These are phyloP conservation scores for Tortricodes alternella DNA, from an alignment of 2,888 invertebrate species.

Conservation along the genomic window DNA sequence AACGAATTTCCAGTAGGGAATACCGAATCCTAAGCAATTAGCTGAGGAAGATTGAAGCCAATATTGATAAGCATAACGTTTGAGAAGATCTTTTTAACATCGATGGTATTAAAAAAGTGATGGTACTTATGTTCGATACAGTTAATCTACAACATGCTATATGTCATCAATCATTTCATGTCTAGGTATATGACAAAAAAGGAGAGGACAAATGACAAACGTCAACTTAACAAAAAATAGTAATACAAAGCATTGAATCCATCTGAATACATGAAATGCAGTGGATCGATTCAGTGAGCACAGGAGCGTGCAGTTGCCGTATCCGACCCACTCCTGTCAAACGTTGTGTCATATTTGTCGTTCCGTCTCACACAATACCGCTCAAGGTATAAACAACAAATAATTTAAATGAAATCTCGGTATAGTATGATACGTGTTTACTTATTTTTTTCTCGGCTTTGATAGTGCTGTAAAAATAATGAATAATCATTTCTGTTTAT, in stretches of 20 bases:
- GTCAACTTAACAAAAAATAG: not conserved
- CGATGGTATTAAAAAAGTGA: too few relatives aligned
- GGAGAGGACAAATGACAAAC: too few relatives aligned
- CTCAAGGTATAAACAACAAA: not conserved
- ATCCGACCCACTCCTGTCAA: slow-evolving; percentile 48
- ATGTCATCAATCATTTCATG: too few relatives aligned
- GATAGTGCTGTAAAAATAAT: too few relatives aligned
- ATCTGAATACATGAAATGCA: not conserved
- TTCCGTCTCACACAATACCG: slow-evolving; percentile 38
- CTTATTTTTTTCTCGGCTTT: not conserved
- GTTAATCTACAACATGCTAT: too few relatives aligned
- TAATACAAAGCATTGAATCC: not conserved
- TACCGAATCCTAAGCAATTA: slow-evolving; percentile 20
- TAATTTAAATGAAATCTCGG: too few relatives aligned
- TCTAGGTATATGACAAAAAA: too few relatives aligned
- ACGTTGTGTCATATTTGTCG: slow-evolving; percentile 33
- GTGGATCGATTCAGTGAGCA: slow-evolving; percentile 48
- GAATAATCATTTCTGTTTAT: not conserved
- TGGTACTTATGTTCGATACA: too few relatives aligned
- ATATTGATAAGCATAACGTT: not conserved
- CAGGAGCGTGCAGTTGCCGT: slow-evolving; percentile 41
- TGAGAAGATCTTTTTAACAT: not conserved
- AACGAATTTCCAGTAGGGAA: slow-evolving; percentile 24
- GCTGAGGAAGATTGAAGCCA: not conserved
- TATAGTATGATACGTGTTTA: too few relatives aligned